Evolutionary conservation across 23 tunicate genomes (phyloP).

Genomic region (Trididemnum clinides): DNA sequence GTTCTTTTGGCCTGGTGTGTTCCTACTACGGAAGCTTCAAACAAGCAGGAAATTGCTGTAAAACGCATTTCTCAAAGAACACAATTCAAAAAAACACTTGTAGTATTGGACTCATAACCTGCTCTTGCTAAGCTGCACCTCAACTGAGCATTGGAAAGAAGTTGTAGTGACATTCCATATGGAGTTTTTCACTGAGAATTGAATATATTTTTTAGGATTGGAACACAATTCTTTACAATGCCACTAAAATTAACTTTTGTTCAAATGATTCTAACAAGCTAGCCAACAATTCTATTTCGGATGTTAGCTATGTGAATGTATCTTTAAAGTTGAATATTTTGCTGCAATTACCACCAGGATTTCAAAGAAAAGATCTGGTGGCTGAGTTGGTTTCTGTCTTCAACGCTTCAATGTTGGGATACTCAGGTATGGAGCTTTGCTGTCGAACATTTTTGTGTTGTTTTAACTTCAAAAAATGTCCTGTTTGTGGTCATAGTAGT

Average conservation of each 20-base stretch:
- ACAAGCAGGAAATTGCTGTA: too few species aligned
- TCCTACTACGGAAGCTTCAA: too few species aligned
- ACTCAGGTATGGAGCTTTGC: slow-evolving; percentile 45
- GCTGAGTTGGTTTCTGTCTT: slow-evolving; percentile 19
- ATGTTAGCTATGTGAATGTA: not conserved
- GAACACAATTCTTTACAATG: slow-evolving; percentile 67
- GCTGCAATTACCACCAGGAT: not conserved
- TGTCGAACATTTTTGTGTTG: not conserved
- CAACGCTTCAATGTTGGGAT: slow-evolving; percentile 53
- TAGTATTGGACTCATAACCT: too few species aligned
- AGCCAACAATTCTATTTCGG: not conserved
- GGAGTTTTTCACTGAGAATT: too few species aligned
- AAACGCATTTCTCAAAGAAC: too few species aligned
- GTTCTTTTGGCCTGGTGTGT: too few species aligned
- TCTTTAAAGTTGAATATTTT: not conserved
- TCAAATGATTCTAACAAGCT: not conserved
- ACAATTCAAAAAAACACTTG: too few species aligned
- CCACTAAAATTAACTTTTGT: slow-evolving; percentile 60
- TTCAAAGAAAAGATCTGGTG: not conserved
- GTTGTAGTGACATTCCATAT: too few species aligned
- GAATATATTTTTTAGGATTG: slow-evolving; percentile 48
- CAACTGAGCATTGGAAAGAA: too few species aligned
- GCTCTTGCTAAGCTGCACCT: too few species aligned
- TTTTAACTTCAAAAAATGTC: not conserved
- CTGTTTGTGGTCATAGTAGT: too few species aligned